Conservation (phyloP, 2,113 vertebrate genomes). For the Cyprinodon variegatus region DNA sequence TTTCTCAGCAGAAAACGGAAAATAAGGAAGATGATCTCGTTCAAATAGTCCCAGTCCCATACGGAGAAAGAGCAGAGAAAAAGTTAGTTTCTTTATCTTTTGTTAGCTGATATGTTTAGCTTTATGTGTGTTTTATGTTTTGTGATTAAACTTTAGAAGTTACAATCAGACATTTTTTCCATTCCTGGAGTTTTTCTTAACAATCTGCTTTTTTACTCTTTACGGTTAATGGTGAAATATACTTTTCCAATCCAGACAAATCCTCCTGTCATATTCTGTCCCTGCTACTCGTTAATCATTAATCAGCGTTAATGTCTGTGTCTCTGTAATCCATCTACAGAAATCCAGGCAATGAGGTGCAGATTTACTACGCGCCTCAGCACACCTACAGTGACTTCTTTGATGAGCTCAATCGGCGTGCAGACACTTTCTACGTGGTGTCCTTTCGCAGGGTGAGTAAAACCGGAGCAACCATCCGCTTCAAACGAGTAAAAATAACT, state of each 20-base stretch:
- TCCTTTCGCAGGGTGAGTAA: constrained; percentile 93
- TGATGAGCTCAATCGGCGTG: constrained; percentile 88
- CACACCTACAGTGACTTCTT: constrained; percentile 90
- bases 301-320: neutral
- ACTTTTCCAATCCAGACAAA: too few relatives aligned
- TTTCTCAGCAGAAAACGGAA: constrained; percentile 78
- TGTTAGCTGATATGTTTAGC: neutral
- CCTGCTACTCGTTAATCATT: neutral
- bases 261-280: neutral
- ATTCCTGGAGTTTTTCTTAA: neutral
- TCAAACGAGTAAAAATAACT: neutral
- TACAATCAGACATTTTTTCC: constrained; percentile 5
- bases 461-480: neutral
- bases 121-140: neutral
- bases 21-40: constrained; percentile 79
- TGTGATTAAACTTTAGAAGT: constrained; percentile 20
- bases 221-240: too few relatives aligned
- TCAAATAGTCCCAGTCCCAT: constrained; percentile 87
- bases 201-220: neutral
- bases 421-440: constrained; percentile 94
- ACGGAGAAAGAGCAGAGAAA: constrained; percentile 82
- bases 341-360: constrained; percentile 87
- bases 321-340: constrained; percentile 53
- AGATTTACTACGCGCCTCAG: constrained; percentile 91
- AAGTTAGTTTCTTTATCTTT: constrained; percentile 76